Base-by-base conservation (phyloP, 2,113 vertebrate species). In the Sorex fumeus region DNA sequence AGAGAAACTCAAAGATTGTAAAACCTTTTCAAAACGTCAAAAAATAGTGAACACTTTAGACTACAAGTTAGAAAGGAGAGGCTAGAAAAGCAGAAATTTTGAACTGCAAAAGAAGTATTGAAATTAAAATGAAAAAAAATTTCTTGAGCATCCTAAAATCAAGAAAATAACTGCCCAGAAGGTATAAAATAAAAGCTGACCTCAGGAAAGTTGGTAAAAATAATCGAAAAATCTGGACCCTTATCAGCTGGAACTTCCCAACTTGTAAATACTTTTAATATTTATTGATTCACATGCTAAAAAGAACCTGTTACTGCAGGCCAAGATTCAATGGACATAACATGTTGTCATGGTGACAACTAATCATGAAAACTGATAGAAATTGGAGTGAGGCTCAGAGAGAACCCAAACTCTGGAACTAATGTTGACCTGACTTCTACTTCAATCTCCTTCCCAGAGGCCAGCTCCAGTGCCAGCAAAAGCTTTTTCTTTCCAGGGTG, bases 231-330 rank as follows among this genome's bases (percentile, higher is more conserved):
- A 84, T 16, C 47, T 57, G 27, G 72, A 32, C 21, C 36, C 16
- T 45, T 89, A 62, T 66, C 11, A 11, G 5, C 57, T 66, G 70
- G 64, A 76, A 90, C 84, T 93, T 74, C 69, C 70, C 84, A 50
- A 40, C 47, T 67, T 87, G 13, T 76, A 91, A 88, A 93, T 71
- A 45, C 64, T 84, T 91, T 50, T 19, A 91, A 87, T 57, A 81
- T 90, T 13, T 66, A 18, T 82, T 85, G 75, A 94, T 53, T 93
- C 64, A 40, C 60, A n/a, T 74, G 40, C 78, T 90, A 28, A 21
- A 82, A 40, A 89, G 18, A 87, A 53, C 34, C 19, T 62, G 60
- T 62, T 60, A 72, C 21, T 45, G 1, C 12, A 71, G 8, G 40
- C 27, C 62, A 47, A 43, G 93, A 10, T 50, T 53, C 45, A 87